Evolutionary conservation across 2,888 invertebrate species (phyloP), one percentile per base, ranked within the genome.

Genomic region (Lottia scabra): DNA sequence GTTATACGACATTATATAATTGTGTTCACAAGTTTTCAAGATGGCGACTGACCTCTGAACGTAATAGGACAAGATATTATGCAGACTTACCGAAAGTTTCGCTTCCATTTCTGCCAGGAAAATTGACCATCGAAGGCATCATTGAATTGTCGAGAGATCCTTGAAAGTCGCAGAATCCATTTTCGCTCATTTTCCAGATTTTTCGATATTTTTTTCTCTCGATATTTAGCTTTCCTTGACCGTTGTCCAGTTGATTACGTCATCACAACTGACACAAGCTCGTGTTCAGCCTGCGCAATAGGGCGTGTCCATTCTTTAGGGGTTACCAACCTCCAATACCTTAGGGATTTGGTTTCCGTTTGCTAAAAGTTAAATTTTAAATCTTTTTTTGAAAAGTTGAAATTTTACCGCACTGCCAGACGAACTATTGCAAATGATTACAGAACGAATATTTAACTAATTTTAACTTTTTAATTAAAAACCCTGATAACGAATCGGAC

Each of bases 221-320:
- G 56, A 23, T 56, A 56, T 56, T 56, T 56, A 23, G 56, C 56
- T 56, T 56, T 23, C 56, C 23, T 56, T 19, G 56, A 23, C 56
- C 56, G 56, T 56, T 56, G 56, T 56, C 56, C 56, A 56, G 77
- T 72, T 75, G 75, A 62, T 82, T 82, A 82, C 82, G 82, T 82
- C 81, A 82, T 79, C 30, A 66, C 68, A 64, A 63, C 75, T 78
- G 78, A 80, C 75, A 75, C 78, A 77, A 79, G 75, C 80, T 67
- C 74, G 74, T 75, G 69, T 74, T 72, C 79, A 73, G 73, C 65
- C 75, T 80, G 76, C 76, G 78, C 80, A 81, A 80, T 78, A 76
- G 79, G 81, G 48, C 69, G 65, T 68, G 63, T 70, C 76, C 79
- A 81, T 70, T 70, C 26, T 67, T 10, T 6, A 43, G 13, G 44